Evolutionary conservation across 2,113 vertebrate genomes (phyloP).

Genomic region (Verasper variegatus): DNA sequence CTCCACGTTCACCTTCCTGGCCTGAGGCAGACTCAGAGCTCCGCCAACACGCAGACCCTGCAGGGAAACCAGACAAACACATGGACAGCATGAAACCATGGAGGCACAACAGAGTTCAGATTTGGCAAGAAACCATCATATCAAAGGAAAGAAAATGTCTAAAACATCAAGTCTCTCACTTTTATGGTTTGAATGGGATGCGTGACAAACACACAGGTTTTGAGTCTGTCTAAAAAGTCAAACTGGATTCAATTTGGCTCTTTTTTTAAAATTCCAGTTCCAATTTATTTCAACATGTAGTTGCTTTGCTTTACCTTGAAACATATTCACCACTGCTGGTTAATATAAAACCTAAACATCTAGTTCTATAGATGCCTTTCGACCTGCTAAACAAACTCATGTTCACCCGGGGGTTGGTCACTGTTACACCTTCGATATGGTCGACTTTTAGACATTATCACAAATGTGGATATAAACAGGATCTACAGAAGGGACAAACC

Average conservation of each 20-base stretch:
- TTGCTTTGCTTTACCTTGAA: not conserved
- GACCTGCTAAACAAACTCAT: not conserved
- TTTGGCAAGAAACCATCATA: not conserved
- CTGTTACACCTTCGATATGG: not conserved
- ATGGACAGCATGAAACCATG: not conserved
- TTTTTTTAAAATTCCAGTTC: not conserved
- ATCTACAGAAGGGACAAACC: slow-evolving; percentile 69
- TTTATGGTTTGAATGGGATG: too few relatives aligned
- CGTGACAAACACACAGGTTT: too few relatives aligned
- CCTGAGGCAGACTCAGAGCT: slow-evolving; percentile 82
- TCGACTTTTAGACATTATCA: not conserved
- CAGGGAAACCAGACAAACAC: slow-evolving; percentile 3
- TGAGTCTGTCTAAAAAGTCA: too few relatives aligned
- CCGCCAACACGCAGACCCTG: slow-evolving; percentile 89
- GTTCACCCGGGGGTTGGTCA: not conserved
- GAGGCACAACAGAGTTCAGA: not conserved
- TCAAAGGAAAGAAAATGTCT: not conserved
- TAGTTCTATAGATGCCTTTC: too few relatives aligned
- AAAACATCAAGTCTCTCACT: not conserved
- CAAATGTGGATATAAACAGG: not conserved
- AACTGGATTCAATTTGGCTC: too few relatives aligned
- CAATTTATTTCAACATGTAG: not conserved
- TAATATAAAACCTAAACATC: not conserved
- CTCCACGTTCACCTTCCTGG: slow-evolving; percentile 86
- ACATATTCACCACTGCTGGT: too few relatives aligned